These are phyloP conservation scores for Pangasius djambal DNA, from an alignment of 2,797 vertebrate species.

Conservation along the genomic window DNA sequence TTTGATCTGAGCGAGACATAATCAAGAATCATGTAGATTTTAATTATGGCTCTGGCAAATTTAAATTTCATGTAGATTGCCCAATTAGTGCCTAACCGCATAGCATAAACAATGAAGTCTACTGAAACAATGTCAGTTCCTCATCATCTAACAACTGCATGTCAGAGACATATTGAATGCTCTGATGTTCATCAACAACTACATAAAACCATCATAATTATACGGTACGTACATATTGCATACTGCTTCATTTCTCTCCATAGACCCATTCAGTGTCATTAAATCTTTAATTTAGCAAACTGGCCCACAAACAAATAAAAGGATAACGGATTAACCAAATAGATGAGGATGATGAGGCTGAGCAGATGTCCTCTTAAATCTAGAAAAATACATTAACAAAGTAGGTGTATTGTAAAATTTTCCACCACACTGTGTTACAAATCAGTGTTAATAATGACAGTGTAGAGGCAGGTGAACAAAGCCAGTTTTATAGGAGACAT, in stretches of 20 bases:
- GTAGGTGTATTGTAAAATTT: background rate
- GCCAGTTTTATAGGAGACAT: constrained; percentile 53
- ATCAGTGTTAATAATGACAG: constrained; percentile 33
- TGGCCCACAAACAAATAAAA: background rate
- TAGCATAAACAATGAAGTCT: constrained; percentile 7
- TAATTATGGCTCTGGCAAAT: constrained; percentile 5
- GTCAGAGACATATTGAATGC: background rate
- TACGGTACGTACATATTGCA: background rate
- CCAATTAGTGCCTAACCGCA: constrained; percentile 22
- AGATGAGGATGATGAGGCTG: background rate
- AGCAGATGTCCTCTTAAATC: background rate
- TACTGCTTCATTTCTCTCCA: background rate
- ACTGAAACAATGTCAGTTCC: background rate
- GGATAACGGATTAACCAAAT: background rate
- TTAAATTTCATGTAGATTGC: background rate
- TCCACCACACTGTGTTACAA: background rate
- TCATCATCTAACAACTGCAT: constrained; percentile 12
- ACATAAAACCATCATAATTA: background rate
- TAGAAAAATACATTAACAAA: background rate
- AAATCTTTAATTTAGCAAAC: constrained; percentile 4
- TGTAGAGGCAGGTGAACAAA: constrained; percentile 43
- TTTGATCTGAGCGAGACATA: background rate
- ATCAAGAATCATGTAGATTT: background rate
- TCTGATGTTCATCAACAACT: background rate
- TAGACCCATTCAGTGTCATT: no score